Percentiles rank a stretch among this genome's conserved stretches.
Conservation (phyloP, 1,140 invertebrate genomes). For the Triops longicaudatus region DNA sequence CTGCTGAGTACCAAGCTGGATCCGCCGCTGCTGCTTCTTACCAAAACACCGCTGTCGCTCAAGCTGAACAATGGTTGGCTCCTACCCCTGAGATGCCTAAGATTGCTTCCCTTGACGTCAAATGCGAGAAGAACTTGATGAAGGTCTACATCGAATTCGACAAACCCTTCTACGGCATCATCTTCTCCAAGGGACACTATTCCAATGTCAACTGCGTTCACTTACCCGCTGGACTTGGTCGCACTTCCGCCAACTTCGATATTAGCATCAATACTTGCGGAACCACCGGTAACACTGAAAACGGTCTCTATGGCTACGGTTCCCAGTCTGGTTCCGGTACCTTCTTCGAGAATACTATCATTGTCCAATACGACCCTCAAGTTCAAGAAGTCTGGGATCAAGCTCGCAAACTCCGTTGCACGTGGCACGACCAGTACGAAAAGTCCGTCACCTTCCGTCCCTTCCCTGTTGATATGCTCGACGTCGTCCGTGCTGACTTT, state of each 20-base stretch:
- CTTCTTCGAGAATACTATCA: slow-evolving; percentile 90
- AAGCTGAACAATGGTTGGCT: slow-evolving; percentile 61
- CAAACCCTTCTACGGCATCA: slow-evolving; percentile 87
- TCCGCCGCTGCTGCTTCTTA: slow-evolving; percentile 20
- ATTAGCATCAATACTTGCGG: slow-evolving; percentile 84
- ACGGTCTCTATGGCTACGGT: slow-evolving; percentile 71
- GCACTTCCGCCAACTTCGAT: slow-evolving; percentile 78
- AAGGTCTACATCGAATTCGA: slow-evolving; percentile 85
- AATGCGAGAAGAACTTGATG: slow-evolving; percentile 90
- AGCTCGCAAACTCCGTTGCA: slow-evolving; percentile 80
- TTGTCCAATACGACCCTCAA: slow-evolving; percentile 87
- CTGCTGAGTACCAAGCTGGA: slow-evolving; percentile 23
- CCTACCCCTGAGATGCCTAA: slow-evolving; percentile 66
- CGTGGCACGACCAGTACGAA: slow-evolving; percentile 93
- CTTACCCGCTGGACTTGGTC: slow-evolving; percentile 71
- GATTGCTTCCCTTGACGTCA: slow-evolving; percentile 81
- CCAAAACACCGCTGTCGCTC: slow-evolving; percentile 33
- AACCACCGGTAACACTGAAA: slow-evolving; percentile 80
- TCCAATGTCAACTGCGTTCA: slow-evolving; percentile 87
- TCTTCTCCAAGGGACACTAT: slow-evolving; percentile 87
- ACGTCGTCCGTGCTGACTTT: slow-evolving; percentile 85
- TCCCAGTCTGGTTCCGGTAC: slow-evolving; percentile 77
- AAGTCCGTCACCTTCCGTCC: slow-evolving; percentile 89
- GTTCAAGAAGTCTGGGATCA: slow-evolving; percentile 96
- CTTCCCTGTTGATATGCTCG: slow-evolving; percentile 90